phyloP scores from a whole-genome alignment of 1,140 invertebrate species.

The Formica selysi region DNA sequence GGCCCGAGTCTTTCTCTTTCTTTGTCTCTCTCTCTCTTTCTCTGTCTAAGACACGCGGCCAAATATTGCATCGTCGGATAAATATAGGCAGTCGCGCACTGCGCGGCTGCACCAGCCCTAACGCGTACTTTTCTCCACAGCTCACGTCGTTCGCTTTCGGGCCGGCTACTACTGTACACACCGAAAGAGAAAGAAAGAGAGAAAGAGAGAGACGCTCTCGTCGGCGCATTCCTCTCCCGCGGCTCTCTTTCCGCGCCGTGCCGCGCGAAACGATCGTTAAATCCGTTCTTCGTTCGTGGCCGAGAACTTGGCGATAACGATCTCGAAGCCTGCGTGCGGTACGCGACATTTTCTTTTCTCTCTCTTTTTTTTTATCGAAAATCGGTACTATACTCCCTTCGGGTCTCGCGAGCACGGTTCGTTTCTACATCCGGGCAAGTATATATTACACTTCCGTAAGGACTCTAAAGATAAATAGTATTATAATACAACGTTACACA shows the following conservation, averaged over 20 bases:
- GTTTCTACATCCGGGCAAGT: too few relatives aligned
- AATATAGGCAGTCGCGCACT: slow-evolving; percentile 71
- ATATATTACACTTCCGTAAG: too few relatives aligned
- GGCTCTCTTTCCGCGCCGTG: slow-evolving; percentile 68
- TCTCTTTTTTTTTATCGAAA: slow-evolving; percentile 8
- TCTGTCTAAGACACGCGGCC: slow-evolving; percentile 67
- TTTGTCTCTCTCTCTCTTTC: slow-evolving; percentile 31
- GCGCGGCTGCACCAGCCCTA: slow-evolving; percentile 61
- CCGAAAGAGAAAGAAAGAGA: neutral
- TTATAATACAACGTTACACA: neutral
- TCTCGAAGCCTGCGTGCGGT: neutral
- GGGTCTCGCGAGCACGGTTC: neutral
- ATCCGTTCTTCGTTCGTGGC: slow-evolving; percentile 74
- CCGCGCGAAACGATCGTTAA: slow-evolving; percentile 75
- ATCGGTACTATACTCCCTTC: neutral
- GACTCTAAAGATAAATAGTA: neutral
- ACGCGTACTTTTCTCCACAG: slow-evolving; percentile 72
- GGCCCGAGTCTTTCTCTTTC: slow-evolving; percentile 59
- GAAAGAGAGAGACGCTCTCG: slow-evolving; percentile 2
- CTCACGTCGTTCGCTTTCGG: slow-evolving; percentile 65
- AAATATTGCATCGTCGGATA: slow-evolving; percentile 79
- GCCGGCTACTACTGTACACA: slow-evolving; percentile 49
- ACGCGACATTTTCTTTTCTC: neutral
- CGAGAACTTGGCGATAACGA: slow-evolving; percentile 73
- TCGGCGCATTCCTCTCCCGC: slow-evolving; percentile 71